phyloP scores from a whole-genome alignment of 2,888 invertebrate genomes.

The Spilarctia lutea region DNA sequence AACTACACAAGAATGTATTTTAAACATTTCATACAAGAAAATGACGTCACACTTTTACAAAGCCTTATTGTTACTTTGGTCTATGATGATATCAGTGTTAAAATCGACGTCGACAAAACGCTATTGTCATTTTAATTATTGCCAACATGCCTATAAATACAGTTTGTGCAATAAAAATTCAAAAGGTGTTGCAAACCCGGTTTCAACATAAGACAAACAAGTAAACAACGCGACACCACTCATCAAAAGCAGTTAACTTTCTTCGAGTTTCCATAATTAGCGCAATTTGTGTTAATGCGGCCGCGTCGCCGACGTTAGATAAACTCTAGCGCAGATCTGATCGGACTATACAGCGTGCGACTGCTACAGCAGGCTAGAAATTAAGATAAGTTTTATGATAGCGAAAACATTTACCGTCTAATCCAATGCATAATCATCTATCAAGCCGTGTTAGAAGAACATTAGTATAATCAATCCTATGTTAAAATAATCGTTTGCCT shows the following conservation, averaged over 20 bases:
- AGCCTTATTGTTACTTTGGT: slow-evolving; percentile 29
- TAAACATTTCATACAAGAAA: slow-evolving; percentile 13
- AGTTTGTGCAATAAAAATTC: slow-evolving; percentile 32
- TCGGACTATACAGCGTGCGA: slow-evolving; percentile 51
- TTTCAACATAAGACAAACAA: slow-evolving; percentile 44
- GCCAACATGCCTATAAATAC: slow-evolving; percentile 37
- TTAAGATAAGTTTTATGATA: slow-evolving; percentile 43
- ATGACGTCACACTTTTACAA: slow-evolving; percentile 28
- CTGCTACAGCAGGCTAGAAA: slow-evolving; percentile 40
- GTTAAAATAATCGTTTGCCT: slow-evolving; percentile 17
- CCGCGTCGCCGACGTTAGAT: slow-evolving; percentile 55
- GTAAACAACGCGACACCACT: slow-evolving; percentile 45
- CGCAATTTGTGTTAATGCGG: slow-evolving; percentile 68
- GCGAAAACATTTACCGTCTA: slow-evolving; percentile 29
- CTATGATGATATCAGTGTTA: slow-evolving; percentile 37
- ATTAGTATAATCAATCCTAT: background rate
- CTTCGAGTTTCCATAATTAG: slow-evolving; percentile 74
- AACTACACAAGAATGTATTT: slow-evolving; percentile 3
- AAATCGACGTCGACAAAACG: slow-evolving; percentile 30
- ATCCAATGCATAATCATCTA: slow-evolving; percentile 23
- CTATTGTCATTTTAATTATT: slow-evolving; percentile 54
- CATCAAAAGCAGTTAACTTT: slow-evolving; percentile 56
- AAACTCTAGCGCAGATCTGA: slow-evolving; percentile 64
- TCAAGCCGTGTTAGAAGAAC: slow-evolving; percentile 9
- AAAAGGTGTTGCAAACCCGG: slow-evolving; percentile 35